These are phyloP conservation scores for Phrynocephalus vlangalii DNA, from an alignment of 2,797 vertebrate genomes.

Conservation along the genomic window DNA sequence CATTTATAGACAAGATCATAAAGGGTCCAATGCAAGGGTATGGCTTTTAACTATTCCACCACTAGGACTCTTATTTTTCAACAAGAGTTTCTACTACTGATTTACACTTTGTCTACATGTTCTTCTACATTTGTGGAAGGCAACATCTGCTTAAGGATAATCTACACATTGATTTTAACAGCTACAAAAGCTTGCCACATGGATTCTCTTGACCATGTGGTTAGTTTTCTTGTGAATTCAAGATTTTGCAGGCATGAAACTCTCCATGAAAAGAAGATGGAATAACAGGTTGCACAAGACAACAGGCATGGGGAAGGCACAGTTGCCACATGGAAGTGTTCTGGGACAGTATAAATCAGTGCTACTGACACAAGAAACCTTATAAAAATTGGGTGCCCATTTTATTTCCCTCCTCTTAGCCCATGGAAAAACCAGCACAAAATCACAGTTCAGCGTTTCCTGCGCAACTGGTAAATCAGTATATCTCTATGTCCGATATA, in stretches of 20 bases:
- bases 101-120: not conserved
- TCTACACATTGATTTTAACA: not conserved
- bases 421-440: conserved; percentile 43
- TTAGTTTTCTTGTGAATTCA: not conserved
- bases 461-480: conserved; percentile 29
- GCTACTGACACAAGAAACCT: not conserved
- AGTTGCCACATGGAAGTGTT: not conserved
- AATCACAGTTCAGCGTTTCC: conserved; percentile 16
- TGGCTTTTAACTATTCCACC: too few species aligned
- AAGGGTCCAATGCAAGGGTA: too few species aligned
- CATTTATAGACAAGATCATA: too few species aligned
- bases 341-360: not conserved
- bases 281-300: not conserved
- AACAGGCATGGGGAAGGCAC: not conserved
- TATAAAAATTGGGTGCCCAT: conserved; percentile 42
- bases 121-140: not conserved
- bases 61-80: too few species aligned
- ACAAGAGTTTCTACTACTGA: too few species aligned
- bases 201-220: not conserved
- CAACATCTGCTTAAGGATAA: not conserved
- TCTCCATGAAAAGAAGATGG: not conserved
- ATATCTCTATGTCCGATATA: conserved; percentile 55
- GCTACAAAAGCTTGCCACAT: not conserved
- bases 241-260: not conserved
- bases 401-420: conserved; percentile 41